Evolutionary conservation across 2,888 invertebrate genomes (phyloP).

Genomic region (Hydriomena furcata): DNA sequence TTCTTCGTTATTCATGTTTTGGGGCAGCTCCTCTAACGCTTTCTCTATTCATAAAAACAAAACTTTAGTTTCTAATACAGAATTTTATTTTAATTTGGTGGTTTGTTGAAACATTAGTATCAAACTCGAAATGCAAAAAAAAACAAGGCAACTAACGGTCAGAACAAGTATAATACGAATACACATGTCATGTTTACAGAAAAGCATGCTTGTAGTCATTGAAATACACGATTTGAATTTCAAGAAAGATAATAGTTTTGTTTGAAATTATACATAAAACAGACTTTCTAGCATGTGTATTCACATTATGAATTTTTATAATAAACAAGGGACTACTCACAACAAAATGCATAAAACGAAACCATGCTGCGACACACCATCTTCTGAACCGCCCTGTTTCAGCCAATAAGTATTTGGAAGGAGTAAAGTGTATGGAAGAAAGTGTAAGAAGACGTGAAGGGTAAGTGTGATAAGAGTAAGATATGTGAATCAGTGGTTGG

Average conservation of each 20-base stretch:
- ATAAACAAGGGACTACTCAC: slow-evolving; percentile 70
- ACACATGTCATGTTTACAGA: slow-evolving; percentile 25
- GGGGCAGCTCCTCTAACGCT: slow-evolving; percentile 89
- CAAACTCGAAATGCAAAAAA: slow-evolving; percentile 47
- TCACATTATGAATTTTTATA: slow-evolving; percentile 17
- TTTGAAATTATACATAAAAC: not conserved
- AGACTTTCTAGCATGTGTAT: slow-evolving; percentile 1
- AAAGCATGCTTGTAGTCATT: slow-evolving; percentile 1
- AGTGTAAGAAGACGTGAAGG: slow-evolving; percentile 26
- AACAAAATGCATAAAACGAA: slow-evolving; percentile 79
- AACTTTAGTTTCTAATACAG: slow-evolving; percentile 21
- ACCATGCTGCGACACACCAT: slow-evolving; percentile 76
- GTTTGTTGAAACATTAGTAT: slow-evolving; percentile 17
- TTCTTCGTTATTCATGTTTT: slow-evolving; percentile 83
- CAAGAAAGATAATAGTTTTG: not conserved
- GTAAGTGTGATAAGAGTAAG: slow-evolving; percentile 37
- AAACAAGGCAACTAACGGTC: slow-evolving; percentile 47
- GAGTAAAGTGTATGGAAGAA: slow-evolving; percentile 27
- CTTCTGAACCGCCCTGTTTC: slow-evolving; percentile 63
- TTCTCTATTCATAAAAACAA: slow-evolving; percentile 81
- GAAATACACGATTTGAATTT: too few relatives aligned
- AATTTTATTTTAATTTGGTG: slow-evolving; percentile 1
- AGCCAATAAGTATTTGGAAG: slow-evolving; percentile 51
- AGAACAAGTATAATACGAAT: slow-evolving; percentile 26
- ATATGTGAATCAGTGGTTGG: slow-evolving; percentile 63